Base-by-base conservation (phyloP, 2,797 vertebrate genomes). In the Sebastiscus tertius region DNA sequence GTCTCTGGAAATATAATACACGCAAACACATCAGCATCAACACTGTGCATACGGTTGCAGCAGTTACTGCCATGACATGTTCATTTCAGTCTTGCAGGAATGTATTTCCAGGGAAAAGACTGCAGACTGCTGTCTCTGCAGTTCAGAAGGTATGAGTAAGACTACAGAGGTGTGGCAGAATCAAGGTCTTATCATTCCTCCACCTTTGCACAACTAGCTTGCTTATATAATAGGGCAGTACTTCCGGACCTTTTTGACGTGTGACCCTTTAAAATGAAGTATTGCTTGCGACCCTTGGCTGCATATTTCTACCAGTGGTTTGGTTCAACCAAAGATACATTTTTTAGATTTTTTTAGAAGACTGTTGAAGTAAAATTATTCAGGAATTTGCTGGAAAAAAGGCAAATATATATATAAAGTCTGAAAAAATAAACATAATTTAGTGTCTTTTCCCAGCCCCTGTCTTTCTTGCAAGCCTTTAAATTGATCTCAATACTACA, bases 151-250 rank as follows among this genome's bases (percentile, higher is more conserved):
- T 60, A 20, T 69, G 59, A 11, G 14, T 8, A 9, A 39, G 18
- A 67, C 22, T 11, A 3, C n/a, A 55, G 10, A 80, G 77, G 63
- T 65, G 69, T 76, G 69, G 66, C 60, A 65, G 27, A 72, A 10
- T 34, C 8, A 33, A 26, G 8, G 14, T 52, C 13, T n/a, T 3
- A 4, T 33, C 2, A 39, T 31, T 74, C 12, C 22, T 72, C 1
- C 10, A 71, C 4, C 11, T 65, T 73, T 24, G 22, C 11, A 56
- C 14, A 5, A 11, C 26, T 13, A 5, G 36, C 3, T 9, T 27
- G 59, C 22, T 4, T 33, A 46, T 34, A 5, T 33, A 5, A 8
- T 8, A 24, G 11, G 24, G n/a, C 16, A 13, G 22, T 27, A 22
- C 46, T 29, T 31, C 12, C 18, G 12, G 1, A 11, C 8, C 3